A percentile compares a stretch with the other conserved stretches of the same genome.
phyloP scores from a whole-genome alignment of 2,113 vertebrate genomes.

The Psophia crepitans region DNA sequence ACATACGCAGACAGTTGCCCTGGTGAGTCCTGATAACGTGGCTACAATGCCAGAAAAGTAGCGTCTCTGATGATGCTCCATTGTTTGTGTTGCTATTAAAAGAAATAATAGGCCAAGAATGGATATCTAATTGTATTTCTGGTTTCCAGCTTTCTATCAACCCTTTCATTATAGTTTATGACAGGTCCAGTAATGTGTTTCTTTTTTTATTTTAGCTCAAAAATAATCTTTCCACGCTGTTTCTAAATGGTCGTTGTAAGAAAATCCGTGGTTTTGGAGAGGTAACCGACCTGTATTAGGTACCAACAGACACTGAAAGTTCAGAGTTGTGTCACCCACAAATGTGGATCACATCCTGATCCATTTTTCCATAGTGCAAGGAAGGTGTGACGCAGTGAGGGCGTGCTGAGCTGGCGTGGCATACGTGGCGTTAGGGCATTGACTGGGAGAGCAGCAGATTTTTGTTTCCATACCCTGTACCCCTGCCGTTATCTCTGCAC shows the following conservation, averaged over 20 bases:
- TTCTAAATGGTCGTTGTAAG: neutral
- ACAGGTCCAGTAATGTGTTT: neutral
- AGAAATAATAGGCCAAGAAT: neutral
- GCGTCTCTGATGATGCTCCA: neutral
- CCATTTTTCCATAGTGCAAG: neutral
- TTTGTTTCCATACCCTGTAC: neutral
- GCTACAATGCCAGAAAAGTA: neutral
- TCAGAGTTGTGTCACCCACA: neutral
- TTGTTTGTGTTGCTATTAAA: neutral
- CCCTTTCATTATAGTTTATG: neutral
- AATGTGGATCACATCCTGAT: neutral
- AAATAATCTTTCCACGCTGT: neutral
- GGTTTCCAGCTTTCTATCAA: neutral
- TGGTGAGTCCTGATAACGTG: neutral
- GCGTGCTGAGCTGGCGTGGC: neutral
- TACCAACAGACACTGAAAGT: neutral
- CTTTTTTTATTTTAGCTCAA: neutral
- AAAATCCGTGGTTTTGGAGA: neutral
- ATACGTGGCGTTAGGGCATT: accelerated
- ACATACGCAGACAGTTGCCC: neutral
- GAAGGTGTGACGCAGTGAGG: neutral
- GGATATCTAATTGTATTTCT: neutral
- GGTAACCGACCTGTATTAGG: neutral
- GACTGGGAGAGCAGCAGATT: neutral
- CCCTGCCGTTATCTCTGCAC: neutral